Evolutionary conservation across 30 jellyfish, hydroid and myxozoan species (phyloP).

Genomic region (Catostylus mosaicus): DNA sequence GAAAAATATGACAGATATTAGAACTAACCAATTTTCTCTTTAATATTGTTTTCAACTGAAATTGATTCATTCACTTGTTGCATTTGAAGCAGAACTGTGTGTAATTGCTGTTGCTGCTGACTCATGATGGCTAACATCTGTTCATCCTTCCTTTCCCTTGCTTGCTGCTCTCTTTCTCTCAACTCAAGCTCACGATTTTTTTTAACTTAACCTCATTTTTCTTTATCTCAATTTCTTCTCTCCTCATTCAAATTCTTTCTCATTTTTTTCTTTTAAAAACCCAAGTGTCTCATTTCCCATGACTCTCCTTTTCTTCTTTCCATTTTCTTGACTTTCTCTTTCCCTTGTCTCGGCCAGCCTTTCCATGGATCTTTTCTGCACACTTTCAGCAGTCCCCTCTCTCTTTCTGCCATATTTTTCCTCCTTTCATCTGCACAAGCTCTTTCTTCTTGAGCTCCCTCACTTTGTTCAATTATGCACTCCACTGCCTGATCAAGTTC

Average conservation of each 20-base stretch:
- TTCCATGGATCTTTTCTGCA: conserved; percentile 18
- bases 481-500: conserved; percentile 26
- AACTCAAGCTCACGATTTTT: background rate
- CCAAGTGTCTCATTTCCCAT: too few species aligned
- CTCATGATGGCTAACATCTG: background rate
- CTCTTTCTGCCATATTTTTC: background rate
- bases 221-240: conserved; percentile 18
- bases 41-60: too few species aligned
- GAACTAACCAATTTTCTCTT: too few species aligned
- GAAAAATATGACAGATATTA: too few species aligned
- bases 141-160: background rate
- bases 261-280: conserved; percentile 11
- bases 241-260: conserved; percentile 16
- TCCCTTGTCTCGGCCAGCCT: conserved; percentile 15
- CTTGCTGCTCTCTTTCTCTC: conserved; percentile 1
- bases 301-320: conserved; percentile 8
- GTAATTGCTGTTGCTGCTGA: background rate
- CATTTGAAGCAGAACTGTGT: background rate
- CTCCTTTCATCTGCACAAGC: conserved; percentile 5
- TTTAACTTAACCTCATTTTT: background rate
- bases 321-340: background rate
- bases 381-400: conserved; percentile 29
- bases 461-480: background rate
- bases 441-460: conserved; percentile 24
- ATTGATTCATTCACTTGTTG: too few species aligned